These are phyloP conservation scores for Corbicula japonica DNA, from an alignment of 2,888 invertebrate species.

Conservation along the genomic window DNA sequence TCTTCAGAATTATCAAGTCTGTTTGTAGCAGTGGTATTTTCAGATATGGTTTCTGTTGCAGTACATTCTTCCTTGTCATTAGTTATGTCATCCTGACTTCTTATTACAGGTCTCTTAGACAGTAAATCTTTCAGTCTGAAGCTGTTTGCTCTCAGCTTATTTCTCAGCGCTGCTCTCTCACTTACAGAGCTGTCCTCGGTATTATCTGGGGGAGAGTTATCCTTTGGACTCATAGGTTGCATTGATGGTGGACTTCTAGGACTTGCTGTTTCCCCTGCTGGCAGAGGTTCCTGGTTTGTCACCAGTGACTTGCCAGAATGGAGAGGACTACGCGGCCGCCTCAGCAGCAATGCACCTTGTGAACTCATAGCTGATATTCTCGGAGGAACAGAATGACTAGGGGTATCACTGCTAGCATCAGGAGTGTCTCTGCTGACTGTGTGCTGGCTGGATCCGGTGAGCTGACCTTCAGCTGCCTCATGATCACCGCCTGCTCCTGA, in stretches of 20 bases:
- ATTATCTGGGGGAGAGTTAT: slow-evolving; percentile 1
- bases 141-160: slow-evolving; percentile 63
- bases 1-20: slow-evolving; percentile 11
- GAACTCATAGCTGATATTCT: slow-evolving; percentile 50
- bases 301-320: slow-evolving; percentile 34
- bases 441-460: too few species aligned
- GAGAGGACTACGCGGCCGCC: slow-evolving; percentile 55
- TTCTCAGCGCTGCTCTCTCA: slow-evolving; percentile 60
- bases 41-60: slow-evolving; percentile 22
- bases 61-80: slow-evolving; percentile 6
- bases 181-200: slow-evolving; percentile 31
- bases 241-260: slow-evolving; percentile 48
- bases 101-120: slow-evolving; percentile 54
- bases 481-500: neutral
- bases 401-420: too few species aligned
- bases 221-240: slow-evolving; percentile 11
- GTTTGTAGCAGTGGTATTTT: too few species aligned
- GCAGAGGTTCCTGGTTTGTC: slow-evolving; percentile 26
- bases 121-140: slow-evolving; percentile 64
- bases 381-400: slow-evolving; percentile 55
- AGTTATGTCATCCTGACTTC: slow-evolving; percentile 17
- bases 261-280: slow-evolving; percentile 23
- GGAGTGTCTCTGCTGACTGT: too few species aligned
- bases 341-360: slow-evolving; percentile 52
- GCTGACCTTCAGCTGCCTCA: neutral